Percentiles rank a stretch among this genome's conserved stretches.
phyloP scores from a whole-genome alignment of 1,140 invertebrate species.

The Oedothorax gibbosus region DNA sequence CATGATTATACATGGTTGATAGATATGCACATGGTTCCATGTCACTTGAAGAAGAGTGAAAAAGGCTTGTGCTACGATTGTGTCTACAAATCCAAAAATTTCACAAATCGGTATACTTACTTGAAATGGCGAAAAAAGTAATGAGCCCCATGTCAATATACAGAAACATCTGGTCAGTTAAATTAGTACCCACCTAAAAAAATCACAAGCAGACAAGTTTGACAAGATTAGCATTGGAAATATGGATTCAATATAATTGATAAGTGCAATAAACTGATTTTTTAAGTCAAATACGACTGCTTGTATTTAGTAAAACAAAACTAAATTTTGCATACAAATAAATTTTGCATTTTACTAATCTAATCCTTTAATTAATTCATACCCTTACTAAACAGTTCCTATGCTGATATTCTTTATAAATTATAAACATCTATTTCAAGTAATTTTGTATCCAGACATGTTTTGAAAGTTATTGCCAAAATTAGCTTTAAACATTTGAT shows the following conservation, averaged over 20 bases:
- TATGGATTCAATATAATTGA: background rate
- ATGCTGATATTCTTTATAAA: too few relatives aligned
- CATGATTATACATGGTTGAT: background rate
- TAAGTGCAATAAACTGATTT: background rate
- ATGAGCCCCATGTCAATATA: conserved; percentile 88
- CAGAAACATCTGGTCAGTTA: conserved; percentile 83
- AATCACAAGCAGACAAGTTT: conserved; percentile 22
- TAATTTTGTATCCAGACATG: too few relatives aligned
- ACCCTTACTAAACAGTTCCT: too few relatives aligned
- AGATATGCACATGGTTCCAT: background rate
- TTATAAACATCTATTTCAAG: too few relatives aligned
- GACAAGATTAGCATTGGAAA: background rate
- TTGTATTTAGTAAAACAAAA: background rate
- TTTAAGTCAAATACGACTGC: background rate
- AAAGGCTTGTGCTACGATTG: background rate
- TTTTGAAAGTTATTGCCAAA: too few relatives aligned
- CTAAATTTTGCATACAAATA: background rate
- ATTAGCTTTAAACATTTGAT: too few relatives aligned
- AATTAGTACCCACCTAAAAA: conserved; percentile 67
- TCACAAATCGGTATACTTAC: conserved; percentile 64
- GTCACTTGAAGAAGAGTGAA: background rate
- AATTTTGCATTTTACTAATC: too few relatives aligned
- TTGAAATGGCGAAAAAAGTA: conserved; percentile 81
- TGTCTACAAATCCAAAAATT: background rate
- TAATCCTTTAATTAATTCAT: too few relatives aligned